Evolutionary conservation across 2,113 vertebrate species (phyloP), one percentile per base, ranked within the genome.

Genomic region (Labrus mixtus): DNA sequence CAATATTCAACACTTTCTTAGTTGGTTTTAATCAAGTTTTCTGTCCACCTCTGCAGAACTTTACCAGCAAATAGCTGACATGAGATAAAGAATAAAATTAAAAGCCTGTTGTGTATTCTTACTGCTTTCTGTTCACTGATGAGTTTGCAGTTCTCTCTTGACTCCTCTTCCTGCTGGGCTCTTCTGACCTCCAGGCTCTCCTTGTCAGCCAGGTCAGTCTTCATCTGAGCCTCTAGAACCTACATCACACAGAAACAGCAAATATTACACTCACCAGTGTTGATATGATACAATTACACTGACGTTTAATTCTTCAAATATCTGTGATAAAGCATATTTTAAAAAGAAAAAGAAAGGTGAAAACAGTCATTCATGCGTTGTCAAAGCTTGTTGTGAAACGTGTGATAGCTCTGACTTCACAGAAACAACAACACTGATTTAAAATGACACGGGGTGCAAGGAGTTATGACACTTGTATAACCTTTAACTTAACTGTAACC

Each of bases 81-180:
- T 2, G 46, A 50, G 10, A 5, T 2, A 25, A 25, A n/a, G 20
- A 22, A 17, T 22, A 39, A 12, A 15, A 66, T 25, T 4, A 60
- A 51, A 70, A 43, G 19, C 3, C 6, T 39, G 13, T 17, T 46
- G 12, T 54, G 68, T 75, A 75, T 71, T 58, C 93, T 93, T 93
- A 99, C 98, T 76, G 98, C 97, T 94, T 99, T 99, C 94, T 99
- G 98, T 77, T 99, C 98, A 23, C 96, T 95, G 85, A 99, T 95
- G 51, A 99, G 94, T 91, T 97, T 98, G 93, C 96, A 96, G 74
- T 99, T 99, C 84, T 99, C 98, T 2, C 94, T 95, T 1, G 96
- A 95, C 77, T 99, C 97, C 69, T 98, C 97, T 79, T 99, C 97
- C 0, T 99, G 96, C 73, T 96, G 95, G 78, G 96, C 94, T 76